Evolutionary conservation across 37 sponge, comb jelly and placozoan species (phyloP), one percentile per base, ranked within the genome.

Genomic region (Chondrilla cf. caribensis): DNA sequence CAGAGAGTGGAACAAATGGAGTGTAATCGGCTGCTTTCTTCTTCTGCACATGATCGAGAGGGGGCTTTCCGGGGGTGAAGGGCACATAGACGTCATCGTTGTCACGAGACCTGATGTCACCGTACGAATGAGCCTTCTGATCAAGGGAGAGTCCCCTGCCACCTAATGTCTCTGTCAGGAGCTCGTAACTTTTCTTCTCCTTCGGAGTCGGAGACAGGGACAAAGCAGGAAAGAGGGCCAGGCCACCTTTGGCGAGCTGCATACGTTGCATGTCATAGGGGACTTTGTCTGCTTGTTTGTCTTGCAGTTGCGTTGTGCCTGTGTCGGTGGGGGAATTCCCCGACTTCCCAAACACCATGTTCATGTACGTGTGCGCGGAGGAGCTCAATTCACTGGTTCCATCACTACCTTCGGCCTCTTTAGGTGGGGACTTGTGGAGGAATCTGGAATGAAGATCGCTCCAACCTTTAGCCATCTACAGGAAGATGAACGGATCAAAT

Each of bases 11-110:
- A 32, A 73, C 43, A 6, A 73, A 73, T 8, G 76, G 76, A 37
- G 36, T 39, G 76, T 73, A 73, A 73, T 73, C 76, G 1, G 76
- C 76, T 40, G 76, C 76, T 15, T 73, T 73, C 39, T 37, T 70
- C 44, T 24, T 73, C 76, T 73, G 7, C 44, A 73, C 76, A 70
- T 7, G 8, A 7, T 18, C 37, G 9, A 24, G 9, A 19, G 76
- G 44, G 40, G 42, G 42, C 39, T 37, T 15, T 5, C 76, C 76
- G 18, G 76, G 76, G 22, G 21, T 42, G 25, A 73, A 73, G 9
- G 76, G 76, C 43, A 73, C 76, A 15, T 73, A 73, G 19, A 73
- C 76, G 1, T 73, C 76, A 73, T 73, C 41, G 21, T 39, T 4
- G 7, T 24, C 76, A 19, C 40, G 38, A 41, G 64, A 62, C 6